A percentile compares a stretch with the other conserved stretches of the same genome.
Conservation (phyloP, 2,888 invertebrate genomes). For the Escarpia spicata region DNA sequence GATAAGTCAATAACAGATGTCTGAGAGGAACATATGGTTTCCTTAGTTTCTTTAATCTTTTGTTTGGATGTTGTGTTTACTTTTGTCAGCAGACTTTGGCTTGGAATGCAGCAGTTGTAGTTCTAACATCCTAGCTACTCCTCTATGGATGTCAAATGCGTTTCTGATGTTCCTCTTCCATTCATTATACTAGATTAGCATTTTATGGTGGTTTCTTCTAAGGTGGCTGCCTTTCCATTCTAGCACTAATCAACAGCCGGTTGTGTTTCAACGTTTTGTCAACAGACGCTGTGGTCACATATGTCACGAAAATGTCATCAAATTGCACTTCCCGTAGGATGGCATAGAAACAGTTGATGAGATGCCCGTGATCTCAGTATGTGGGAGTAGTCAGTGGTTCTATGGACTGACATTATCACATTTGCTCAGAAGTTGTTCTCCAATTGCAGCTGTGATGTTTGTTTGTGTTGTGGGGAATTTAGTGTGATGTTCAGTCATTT, state of each 20-base stretch:
- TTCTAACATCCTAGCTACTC: background rate
- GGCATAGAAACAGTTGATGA: background rate
- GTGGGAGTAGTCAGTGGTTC: background rate
- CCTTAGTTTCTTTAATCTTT: background rate
- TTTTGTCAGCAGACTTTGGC: background rate
- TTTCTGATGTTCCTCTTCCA: background rate
- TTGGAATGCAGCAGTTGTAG: background rate
- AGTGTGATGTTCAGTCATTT: background rate
- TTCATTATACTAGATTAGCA: background rate
- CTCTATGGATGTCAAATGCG: background rate
- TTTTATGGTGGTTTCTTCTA: constrained; percentile 3
- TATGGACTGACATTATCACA: background rate
- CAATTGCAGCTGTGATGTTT: background rate
- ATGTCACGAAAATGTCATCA: constrained; percentile 6
- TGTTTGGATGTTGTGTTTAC: background rate
- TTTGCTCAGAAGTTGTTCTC: background rate
- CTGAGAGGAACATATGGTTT: background rate
- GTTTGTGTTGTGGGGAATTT: background rate
- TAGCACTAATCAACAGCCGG: background rate
- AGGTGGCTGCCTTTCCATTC: background rate
- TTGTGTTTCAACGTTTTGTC: background rate
- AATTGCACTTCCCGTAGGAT: background rate
- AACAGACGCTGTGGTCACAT: background rate
- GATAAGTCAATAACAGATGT: background rate
- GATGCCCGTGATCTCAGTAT: background rate